These are phyloP conservation scores for Calephelis perditalis DNA, from an alignment of 2,888 invertebrate species.

Conservation along the genomic window DNA sequence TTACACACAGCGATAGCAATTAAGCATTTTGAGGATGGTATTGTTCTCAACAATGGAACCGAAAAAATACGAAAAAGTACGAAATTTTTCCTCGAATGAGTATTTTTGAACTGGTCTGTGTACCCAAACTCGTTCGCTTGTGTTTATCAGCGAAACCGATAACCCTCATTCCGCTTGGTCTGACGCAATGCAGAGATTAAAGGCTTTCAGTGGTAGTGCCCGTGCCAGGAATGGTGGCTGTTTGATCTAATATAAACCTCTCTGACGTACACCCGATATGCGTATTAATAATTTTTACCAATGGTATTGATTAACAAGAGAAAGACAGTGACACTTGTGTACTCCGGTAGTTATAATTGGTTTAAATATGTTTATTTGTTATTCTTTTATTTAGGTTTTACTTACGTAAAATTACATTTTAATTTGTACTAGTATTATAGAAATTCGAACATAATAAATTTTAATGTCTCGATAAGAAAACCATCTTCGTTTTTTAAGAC, in stretches of 20 bases:
- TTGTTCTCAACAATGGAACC: constrained; percentile 43
- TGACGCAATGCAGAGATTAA: constrained; percentile 75
- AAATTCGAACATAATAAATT: too few species aligned
- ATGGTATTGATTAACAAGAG: not conserved
- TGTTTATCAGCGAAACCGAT: constrained; percentile 72
- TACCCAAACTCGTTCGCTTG: constrained; percentile 60
- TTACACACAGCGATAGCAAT: constrained; percentile 48
- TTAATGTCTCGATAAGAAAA: too few species aligned
- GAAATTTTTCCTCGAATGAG: constrained; percentile 61
- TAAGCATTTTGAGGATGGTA: constrained; percentile 41
- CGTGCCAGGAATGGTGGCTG: constrained; percentile 50
- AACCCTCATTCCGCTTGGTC: constrained; percentile 69
- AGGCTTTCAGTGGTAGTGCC: constrained; percentile 61
- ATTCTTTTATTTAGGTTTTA: too few species aligned
- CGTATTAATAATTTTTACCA: not conserved
- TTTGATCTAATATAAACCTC: constrained; percentile 59
- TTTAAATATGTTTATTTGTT: too few species aligned
- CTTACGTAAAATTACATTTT: too few species aligned
- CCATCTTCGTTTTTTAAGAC: too few species aligned
- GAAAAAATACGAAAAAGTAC: constrained; percentile 50
- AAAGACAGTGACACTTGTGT: too few species aligned
- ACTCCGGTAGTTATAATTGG: too few species aligned
- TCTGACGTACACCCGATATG: constrained; percentile 46
- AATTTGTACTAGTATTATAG: too few species aligned
- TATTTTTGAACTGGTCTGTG: constrained; percentile 55